Evolutionary conservation across 2,888 invertebrate genomes (phyloP).

Genomic region (Rhabditoides inermis): DNA sequence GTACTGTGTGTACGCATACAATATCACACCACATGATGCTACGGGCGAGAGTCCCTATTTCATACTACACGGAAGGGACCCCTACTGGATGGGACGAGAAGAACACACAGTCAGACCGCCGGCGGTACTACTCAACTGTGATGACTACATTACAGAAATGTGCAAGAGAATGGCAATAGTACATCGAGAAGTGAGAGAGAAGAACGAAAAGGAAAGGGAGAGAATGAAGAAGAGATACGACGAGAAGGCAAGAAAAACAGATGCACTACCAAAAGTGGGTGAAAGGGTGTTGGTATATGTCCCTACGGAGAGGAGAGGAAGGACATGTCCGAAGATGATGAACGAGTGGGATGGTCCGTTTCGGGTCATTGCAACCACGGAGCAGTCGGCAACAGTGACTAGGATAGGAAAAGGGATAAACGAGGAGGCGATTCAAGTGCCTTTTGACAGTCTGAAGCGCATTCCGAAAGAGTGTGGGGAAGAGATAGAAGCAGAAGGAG

Average conservation of each 20-base stretch:
- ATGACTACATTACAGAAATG: constrained; percentile 7
- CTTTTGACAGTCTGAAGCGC: no score
- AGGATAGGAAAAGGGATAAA: no score
- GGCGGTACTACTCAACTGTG: no score
- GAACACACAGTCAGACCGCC: no score
- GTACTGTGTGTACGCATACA: constrained; percentile 19
- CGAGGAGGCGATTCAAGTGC: no score
- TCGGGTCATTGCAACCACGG: background rate
- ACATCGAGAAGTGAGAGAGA: constrained; percentile 2
- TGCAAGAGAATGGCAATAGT: background rate
- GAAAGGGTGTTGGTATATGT: constrained; percentile 5
- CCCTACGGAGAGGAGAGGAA: constrained; percentile 4
- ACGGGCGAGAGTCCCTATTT: constrained; percentile 15
- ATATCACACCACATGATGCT: constrained; percentile 8
- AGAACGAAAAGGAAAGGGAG: constrained; percentile 4
- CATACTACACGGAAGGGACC: constrained; percentile 13
- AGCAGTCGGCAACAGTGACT: constrained; percentile 7
- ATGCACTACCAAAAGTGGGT: constrained; percentile 5
- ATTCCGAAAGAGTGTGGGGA: no score
- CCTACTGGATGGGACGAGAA: background rate
- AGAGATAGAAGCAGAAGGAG: no score
- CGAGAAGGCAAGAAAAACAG: constrained; percentile 2
- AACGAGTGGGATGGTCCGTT: constrained; percentile 7
- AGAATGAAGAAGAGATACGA: constrained; percentile 7
- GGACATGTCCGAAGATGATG: constrained; percentile 2